Conservation (phyloP, 35 echinoderm and acorn worm species). For the Heliocidaris erythrogramma region DNA sequence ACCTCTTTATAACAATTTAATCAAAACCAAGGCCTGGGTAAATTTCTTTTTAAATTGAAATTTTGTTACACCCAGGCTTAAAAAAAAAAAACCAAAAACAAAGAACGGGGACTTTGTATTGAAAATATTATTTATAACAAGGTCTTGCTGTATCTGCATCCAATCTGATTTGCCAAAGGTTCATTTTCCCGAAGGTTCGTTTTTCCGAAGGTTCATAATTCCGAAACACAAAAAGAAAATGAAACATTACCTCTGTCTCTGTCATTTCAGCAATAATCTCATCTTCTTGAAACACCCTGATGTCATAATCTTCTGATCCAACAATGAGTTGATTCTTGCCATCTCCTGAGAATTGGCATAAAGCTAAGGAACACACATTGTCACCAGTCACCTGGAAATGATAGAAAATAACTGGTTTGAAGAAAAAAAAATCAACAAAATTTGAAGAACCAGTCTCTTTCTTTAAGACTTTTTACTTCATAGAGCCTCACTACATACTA, state of each 20-base stretch:
- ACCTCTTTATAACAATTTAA: too few relatives aligned
- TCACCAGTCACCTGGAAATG: slow-evolving; percentile 89
- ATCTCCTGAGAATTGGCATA: slow-evolving; percentile 81
- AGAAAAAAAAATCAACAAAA: background rate
- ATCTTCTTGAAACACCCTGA: slow-evolving; percentile 95
- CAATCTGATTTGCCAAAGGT: background rate
- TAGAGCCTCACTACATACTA: background rate
- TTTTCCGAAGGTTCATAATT: too few relatives aligned
- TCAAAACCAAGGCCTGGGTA: too few relatives aligned
- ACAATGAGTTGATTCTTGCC: slow-evolving; percentile 89
- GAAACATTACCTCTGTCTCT: slow-evolving; percentile 79
- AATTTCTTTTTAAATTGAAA: too few relatives aligned
- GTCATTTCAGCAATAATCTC: slow-evolving; percentile 99
- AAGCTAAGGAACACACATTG: slow-evolving; percentile 93
- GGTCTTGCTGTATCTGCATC: too few relatives aligned
- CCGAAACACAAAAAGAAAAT: too few relatives aligned
- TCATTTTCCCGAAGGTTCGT: too few relatives aligned
- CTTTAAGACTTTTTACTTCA: background rate
- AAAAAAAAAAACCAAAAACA: too few relatives aligned
- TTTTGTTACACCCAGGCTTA: too few relatives aligned
- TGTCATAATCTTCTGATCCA: slow-evolving; percentile 98
- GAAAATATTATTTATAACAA: too few relatives aligned
- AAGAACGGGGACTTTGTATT: too few relatives aligned
- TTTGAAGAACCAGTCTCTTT: background rate
- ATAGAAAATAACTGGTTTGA: background rate